Conservation (phyloP, 2,113 vertebrate genomes). For the human region GRCh38 chrX:39571001-39571500, state of each 20-base stretch:
- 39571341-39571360: neutral
- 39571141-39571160: neutral
- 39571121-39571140: neutral
- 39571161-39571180: neutral
- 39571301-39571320: neutral
- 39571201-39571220: slow-evolving; percentile 2
- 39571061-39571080: neutral
- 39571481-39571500: neutral
- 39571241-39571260: neutral
- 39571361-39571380: neutral
- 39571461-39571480: neutral
- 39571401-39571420: neutral
- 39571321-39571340: neutral
- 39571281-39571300: neutral
- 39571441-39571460: neutral
- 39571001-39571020: neutral
- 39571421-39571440: neutral
- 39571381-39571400: neutral
- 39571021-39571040: neutral
- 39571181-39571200: neutral
- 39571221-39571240: neutral
- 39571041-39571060: neutral
- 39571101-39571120: neutral
- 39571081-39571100: neutral
- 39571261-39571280: neutral